Conservation (phyloP, 2,113 vertebrate genomes). For the Australoheros scitulus region DNA sequence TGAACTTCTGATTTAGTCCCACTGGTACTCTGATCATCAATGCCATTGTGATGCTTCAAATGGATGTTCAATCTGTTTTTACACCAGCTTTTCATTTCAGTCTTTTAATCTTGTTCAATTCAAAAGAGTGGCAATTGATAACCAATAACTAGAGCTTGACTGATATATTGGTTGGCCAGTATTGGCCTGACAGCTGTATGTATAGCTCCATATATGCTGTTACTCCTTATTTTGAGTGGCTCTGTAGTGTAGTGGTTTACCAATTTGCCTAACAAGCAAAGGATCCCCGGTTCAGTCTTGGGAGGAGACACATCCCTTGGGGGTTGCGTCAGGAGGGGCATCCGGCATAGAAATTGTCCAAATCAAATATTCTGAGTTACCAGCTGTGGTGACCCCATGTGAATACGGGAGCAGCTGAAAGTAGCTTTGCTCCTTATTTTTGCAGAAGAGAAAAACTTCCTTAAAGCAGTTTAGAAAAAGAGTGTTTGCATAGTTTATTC, state of each 20-base stretch:
- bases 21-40: not conserved
- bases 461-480: not conserved
- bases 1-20: not conserved
- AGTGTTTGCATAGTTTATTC: not conserved
- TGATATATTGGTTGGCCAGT: not conserved
- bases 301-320: too few species aligned
- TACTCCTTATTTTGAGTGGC: not conserved
- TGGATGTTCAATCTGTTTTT: not conserved
- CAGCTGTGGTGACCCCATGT: too few species aligned
- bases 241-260: too few species aligned
- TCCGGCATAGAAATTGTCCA: too few species aligned
- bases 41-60: not conserved
- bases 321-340: too few species aligned
- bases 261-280: too few species aligned
- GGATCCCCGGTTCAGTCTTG: too few species aligned
- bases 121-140: not conserved
- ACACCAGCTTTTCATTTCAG: not conserved
- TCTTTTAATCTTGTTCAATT: constrained; percentile 1
- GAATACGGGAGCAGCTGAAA: too few species aligned
- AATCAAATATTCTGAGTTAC: too few species aligned
- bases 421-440: too few species aligned
- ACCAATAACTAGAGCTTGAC: not conserved
- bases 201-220: not conserved
- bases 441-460: not conserved
- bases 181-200: not conserved